Evolutionary conservation across 2,797 vertebrate genomes (phyloP), one percentile per base, ranked within the genome.

Genomic region (Lagorchestes hirsutus): DNA sequence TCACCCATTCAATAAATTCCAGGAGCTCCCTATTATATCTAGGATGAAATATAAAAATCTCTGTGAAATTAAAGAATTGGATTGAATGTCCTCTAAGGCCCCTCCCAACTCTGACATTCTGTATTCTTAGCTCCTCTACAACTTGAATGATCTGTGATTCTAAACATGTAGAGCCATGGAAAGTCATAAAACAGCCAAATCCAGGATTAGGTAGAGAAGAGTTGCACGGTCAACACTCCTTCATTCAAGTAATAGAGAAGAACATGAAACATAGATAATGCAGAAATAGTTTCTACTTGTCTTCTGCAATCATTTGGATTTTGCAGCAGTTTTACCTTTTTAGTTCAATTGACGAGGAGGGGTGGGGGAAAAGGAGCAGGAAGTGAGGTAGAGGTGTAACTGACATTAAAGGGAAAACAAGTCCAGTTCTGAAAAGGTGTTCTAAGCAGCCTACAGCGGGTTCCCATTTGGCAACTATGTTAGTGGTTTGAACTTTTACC

Each of bases 401-500:
- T 58, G n/a, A 92, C 28, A 57, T 67, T 6, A 40, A 96, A 58
- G 94, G 59, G 94, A 92, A 96, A 93, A 91, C 31, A 34, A 87
- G 46, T 97, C 93, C 92, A 87, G 40, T 87, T 82, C 3, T 50
- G 74, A 27, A 87, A 87, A 87, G 67, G 67, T 91, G 24, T 54
- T 34, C 92, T 94, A 92, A 97, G 67, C 24, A 58, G 92, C 55
- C 56, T n/a, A 67, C 93, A 95, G 62, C 74, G 28, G 82, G 57
- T 34, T 55, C 92, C 93, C 18, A 56, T 56, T 2, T 74, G 10
- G 34, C 18, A 58, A 90, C 40, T n/a, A 90, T 62, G 34, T 5
- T 90, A 34, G 50, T 97, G 95, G 93, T 13, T 93, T 28, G 52
- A 62, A 10, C 58, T 62, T 98, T 98, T 96, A 99, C 99, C 99